These are phyloP conservation scores for Anarsia innoxiella DNA, from an alignment of 2,888 invertebrate genomes.

Conservation along the genomic window DNA sequence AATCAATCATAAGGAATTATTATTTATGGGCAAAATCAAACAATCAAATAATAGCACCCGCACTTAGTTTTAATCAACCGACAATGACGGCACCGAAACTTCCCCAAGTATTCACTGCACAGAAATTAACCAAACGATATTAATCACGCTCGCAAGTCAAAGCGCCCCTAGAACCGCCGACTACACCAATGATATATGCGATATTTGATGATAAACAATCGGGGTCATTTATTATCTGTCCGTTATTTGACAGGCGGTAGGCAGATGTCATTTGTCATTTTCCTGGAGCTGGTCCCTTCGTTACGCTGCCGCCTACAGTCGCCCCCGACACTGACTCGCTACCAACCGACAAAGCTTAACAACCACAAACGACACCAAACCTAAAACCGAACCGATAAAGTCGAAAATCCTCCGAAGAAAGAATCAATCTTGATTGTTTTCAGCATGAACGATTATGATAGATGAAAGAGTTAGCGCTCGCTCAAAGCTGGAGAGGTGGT, in stretches of 20 bases:
- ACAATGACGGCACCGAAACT: slow-evolving; percentile 57
- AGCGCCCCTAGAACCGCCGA: slow-evolving; percentile 53
- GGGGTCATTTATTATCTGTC: slow-evolving; percentile 80
- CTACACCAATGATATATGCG: slow-evolving; percentile 75
- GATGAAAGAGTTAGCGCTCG: slow-evolving; percentile 75
- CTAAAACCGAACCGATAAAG: slow-evolving; percentile 29
- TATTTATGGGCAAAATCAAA: too few species aligned
- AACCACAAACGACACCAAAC: slow-evolving; percentile 27
- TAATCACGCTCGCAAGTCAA: slow-evolving; percentile 63
- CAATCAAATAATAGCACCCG: slow-evolving; percentile 33
- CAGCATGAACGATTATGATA: slow-evolving; percentile 76
- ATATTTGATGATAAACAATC: slow-evolving; percentile 78
- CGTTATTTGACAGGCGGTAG: slow-evolving; percentile 80
- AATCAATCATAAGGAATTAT: too few species aligned
- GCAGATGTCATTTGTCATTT: slow-evolving; percentile 82
- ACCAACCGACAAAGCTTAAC: slow-evolving; percentile 53
- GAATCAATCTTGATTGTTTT: slow-evolving; percentile 75
- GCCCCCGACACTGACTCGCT: slow-evolving; percentile 70
- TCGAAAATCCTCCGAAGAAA: slow-evolving; percentile 29
- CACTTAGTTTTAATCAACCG: slow-evolving; percentile 27
- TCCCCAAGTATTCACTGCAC: slow-evolving; percentile 64
- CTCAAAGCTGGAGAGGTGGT: slow-evolving; percentile 46
- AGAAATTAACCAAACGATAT: slow-evolving; percentile 73
- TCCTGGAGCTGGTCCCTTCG: slow-evolving; percentile 75
- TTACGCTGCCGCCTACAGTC: slow-evolving; percentile 65